Percentiles rank a stretch among this genome's conserved stretches.
Evolutionary conservation across 2,888 invertebrate genomes (phyloP).

Genomic region (Drosophila diplacantha): DNA sequence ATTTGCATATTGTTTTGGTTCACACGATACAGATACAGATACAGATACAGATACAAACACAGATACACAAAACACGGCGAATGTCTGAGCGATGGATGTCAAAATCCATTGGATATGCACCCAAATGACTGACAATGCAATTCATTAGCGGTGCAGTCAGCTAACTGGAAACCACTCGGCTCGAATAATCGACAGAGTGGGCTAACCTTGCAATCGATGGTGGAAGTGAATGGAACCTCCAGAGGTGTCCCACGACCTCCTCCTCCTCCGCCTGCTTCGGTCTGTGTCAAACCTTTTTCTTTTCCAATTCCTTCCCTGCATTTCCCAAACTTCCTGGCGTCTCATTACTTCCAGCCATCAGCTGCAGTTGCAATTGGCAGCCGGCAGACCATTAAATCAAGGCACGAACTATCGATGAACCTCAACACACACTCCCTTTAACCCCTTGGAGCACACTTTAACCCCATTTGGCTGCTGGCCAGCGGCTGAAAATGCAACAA

Average conservation of each 20-base stretch:
- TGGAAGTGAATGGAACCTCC: constrained; percentile 21
- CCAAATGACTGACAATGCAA: constrained; percentile 62
- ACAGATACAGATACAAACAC: constrained; percentile 8
- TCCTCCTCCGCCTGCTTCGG: not conserved
- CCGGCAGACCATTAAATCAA: constrained; percentile 68
- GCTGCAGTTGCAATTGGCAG: constrained; percentile 61
- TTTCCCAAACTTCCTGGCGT: constrained; percentile 7
- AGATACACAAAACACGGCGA: constrained; percentile 5
- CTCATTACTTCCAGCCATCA: constrained; percentile 42
- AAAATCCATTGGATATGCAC: constrained; percentile 55
- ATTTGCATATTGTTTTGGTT: constrained; percentile 62
- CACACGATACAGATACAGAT: constrained; percentile 46
- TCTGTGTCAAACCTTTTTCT: constrained; percentile 9
- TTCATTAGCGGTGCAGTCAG: constrained; percentile 55
- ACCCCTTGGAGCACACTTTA: constrained; percentile 27
- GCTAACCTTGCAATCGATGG: constrained; percentile 32
- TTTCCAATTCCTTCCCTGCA: constrained; percentile 1
- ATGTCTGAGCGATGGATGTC: constrained; percentile 32
- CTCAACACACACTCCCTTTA: constrained; percentile 25
- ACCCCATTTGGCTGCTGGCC: constrained; percentile 62
- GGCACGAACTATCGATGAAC: constrained; percentile 70
- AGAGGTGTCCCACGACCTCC: not conserved
- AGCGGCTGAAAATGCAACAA: constrained; percentile 35
- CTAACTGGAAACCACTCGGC: constrained; percentile 28
- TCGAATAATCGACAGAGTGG: constrained; percentile 29